Evolutionary conservation across 2,888 invertebrate genomes (phyloP).

Genomic region (Coecobrya sp.): DNA sequence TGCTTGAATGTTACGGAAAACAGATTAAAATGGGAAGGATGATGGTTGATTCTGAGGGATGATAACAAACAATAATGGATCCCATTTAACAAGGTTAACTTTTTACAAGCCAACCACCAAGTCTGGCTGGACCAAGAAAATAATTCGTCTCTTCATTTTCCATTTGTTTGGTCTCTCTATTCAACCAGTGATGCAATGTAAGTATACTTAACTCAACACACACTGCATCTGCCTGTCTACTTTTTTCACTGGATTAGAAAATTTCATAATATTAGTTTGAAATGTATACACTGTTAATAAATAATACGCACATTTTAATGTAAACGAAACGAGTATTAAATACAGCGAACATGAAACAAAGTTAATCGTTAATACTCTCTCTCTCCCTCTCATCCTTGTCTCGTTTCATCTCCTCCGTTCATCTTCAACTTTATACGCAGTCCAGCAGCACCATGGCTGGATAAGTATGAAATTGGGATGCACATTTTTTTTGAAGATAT

Average conservation of each 20-base stretch:
- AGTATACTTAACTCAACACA: too few relatives aligned
- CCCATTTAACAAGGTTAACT: conserved; percentile 44
- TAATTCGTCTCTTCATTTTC: background rate
- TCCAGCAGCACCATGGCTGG: background rate
- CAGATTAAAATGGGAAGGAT: conserved; percentile 13
- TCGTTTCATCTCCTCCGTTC: background rate
- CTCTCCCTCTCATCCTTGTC: too few relatives aligned
- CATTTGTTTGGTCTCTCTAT: too few relatives aligned
- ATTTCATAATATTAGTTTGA: too few relatives aligned
- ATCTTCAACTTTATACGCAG: background rate
- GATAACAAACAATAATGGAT: conserved; percentile 11
- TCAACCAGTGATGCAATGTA: too few relatives aligned
- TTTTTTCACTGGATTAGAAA: too few relatives aligned
- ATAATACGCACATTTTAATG: background rate
- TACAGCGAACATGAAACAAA: background rate
- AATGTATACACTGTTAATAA: background rate
- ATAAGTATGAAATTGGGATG: background rate
- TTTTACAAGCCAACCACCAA: background rate
- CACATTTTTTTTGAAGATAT: background rate
- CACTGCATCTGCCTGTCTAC: too few relatives aligned
- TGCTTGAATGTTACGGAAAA: conserved; percentile 32
- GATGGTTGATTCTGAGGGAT: conserved; percentile 5
- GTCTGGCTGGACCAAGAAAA: background rate
- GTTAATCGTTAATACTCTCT: background rate
- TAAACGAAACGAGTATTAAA: background rate